Conservation (phyloP, 2,797 vertebrate species). For the Pipistrellus pipistrellus region DNA sequence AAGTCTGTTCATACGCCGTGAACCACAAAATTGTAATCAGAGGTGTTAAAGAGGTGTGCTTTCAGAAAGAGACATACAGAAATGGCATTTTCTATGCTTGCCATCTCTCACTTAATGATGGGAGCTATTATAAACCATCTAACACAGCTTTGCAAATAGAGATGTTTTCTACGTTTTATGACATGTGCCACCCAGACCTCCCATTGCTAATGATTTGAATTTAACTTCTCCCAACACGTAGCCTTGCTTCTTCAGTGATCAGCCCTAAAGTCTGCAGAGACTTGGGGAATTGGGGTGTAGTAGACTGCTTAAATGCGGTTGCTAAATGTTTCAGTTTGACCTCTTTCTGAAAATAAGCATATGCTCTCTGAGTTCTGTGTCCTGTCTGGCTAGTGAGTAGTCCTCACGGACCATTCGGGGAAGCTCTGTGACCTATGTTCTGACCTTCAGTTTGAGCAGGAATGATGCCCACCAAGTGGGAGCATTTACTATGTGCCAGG, state of each 20-base stretch:
- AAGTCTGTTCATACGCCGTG: background rate
- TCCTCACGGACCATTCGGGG: background rate
- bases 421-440: background rate
- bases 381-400: background rate
- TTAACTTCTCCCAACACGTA: background rate
- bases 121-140: background rate
- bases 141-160: constrained; percentile 3
- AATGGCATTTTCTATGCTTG: constrained; percentile 16
- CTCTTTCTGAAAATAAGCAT: background rate
- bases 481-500: background rate
- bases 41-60: constrained; percentile 38
- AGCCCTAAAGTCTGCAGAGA: background rate
- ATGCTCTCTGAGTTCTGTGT: background rate
- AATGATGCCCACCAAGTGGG: background rate
- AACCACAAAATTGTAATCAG: constrained; percentile 57
- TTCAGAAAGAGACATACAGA: constrained; percentile 15
- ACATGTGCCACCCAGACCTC: background rate
- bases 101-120: background rate
- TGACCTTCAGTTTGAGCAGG: background rate
- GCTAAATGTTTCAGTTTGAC: background rate
- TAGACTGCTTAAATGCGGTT: background rate
- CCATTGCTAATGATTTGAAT: background rate
- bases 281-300: background rate
- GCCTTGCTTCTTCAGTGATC: background rate
- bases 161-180: background rate